These are phyloP conservation scores for Bradypodion pumilum DNA, from an alignment of 2,797 vertebrate genomes.

Conservation along the genomic window DNA sequence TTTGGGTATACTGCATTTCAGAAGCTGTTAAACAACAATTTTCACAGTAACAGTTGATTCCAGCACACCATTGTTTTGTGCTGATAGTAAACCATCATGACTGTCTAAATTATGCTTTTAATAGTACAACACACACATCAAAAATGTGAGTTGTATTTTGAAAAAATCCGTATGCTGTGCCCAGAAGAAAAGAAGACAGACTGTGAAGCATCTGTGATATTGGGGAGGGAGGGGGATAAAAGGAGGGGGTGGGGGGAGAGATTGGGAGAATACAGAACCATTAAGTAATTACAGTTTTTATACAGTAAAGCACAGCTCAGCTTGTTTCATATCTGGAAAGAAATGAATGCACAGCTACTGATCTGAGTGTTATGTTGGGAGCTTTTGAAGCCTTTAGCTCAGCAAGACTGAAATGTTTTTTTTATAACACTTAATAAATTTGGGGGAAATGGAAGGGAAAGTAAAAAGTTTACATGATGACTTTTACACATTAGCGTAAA, in stretches of 20 bases:
- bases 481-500: background rate
- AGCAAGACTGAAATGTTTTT: slow-evolving; percentile 47
- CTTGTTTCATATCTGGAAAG: slow-evolving; percentile 56
- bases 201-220: slow-evolving; percentile 74
- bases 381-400: slow-evolving; percentile 59
- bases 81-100: slow-evolving; percentile 52
- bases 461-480: background rate
- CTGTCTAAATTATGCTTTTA: slow-evolving; percentile 62
- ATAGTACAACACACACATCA: slow-evolving; percentile 40
- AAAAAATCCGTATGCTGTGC: slow-evolving; percentile 53
- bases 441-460: background rate
- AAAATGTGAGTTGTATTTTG: slow-evolving; percentile 41
- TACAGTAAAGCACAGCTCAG: slow-evolving; percentile 66
- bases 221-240: slow-evolving; percentile 29
- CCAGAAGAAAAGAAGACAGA: slow-evolving; percentile 68
- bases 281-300: slow-evolving; percentile 72
- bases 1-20: background rate
- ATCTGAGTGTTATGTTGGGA: slow-evolving; percentile 15
- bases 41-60: slow-evolving; percentile 18
- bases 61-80: slow-evolving; percentile 43
- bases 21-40: slow-evolving; percentile 28
- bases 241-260: background rate
- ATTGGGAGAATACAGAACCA: slow-evolving; percentile 60
- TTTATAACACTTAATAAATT: slow-evolving; percentile 19
- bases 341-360: slow-evolving; percentile 60